Evolutionary conservation across 2,113 vertebrate genomes (phyloP), one percentile per base, ranked within the genome.

Genomic region (Orientallactaga bullata): DNA sequence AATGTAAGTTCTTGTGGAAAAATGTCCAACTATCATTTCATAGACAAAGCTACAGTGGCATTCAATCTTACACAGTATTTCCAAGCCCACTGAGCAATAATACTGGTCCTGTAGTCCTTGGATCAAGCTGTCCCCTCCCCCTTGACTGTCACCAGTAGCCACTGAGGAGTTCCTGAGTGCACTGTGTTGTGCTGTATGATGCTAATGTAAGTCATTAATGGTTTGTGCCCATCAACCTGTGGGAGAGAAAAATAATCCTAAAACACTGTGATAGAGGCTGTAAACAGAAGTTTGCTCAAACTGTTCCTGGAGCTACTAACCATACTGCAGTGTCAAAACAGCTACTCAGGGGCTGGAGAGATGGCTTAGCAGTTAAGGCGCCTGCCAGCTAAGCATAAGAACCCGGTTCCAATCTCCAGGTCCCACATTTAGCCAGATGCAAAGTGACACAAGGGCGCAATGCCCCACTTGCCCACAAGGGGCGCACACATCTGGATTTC

Each of bases 1-100:
- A 84, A 89, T 61, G 61, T 28, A 73, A 32, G 51, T 94, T 83
- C 47, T 76, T 93, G 80, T 72, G 42, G 39, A 85, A 71, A 85
- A 81, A 39, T 71, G 24, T 66, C 42, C 42, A 39, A 42, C 24
- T 90, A 4, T 77, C 28, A 32, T 68, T 81, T 95, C 37, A 71
- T 3, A 66, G 6, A 73, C 2, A 68, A 79, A 2, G 11, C 78
- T 68, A 47, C 9, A 94, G 42, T 8, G 85, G 17, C 63, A 82
- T 71, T 55, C 88, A 51, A 37, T 9, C 28, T 81, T 69, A 86
- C 13, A 42, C 12, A 82, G 74, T 74, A 58, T 65, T n/a, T 63
- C 76, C 51, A 69, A 69, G 88, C 24, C 71, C 90, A 60, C 1
- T n/a, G 11, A 88, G 32, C 63, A 85, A 89, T 84, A 85, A 84